Percentiles rank a stretch among this genome's conserved stretches.
These are phyloP conservation scores for Corapipo altera DNA, from an alignment of 2,113 vertebrate species.

Conservation along the genomic window DNA sequence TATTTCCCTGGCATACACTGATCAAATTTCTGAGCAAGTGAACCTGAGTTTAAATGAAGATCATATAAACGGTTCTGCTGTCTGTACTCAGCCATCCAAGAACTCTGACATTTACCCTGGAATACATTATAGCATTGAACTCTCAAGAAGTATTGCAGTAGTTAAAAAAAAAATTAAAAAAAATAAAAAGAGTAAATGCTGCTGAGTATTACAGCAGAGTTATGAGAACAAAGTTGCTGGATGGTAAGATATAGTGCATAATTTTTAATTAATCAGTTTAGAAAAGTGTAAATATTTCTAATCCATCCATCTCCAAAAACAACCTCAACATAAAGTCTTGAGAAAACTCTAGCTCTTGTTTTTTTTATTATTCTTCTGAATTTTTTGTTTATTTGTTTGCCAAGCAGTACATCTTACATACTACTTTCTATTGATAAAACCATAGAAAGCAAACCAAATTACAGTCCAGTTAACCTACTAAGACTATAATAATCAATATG, in stretches of 20 bases:
- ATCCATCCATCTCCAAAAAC: not conserved
- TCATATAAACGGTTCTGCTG: not conserved
- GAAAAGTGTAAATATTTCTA: not conserved
- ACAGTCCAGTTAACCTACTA: not conserved
- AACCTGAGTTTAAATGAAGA: not conserved
- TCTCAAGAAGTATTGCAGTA: not conserved
- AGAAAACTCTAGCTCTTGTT: not conserved
- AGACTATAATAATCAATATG: not conserved
- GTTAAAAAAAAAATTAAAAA: not conserved
- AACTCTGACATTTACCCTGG: not conserved
- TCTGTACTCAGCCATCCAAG: not conserved
- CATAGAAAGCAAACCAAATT: not conserved
- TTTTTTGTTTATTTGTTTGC: not conserved
- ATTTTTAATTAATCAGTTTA: not conserved
- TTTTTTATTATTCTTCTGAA: not conserved
- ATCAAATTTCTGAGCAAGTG: not conserved
- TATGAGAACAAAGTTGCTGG: not conserved
- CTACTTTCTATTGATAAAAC: not conserved
- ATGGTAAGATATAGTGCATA: rapidly evolving
- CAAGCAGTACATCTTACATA: not conserved
- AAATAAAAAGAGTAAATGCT: not conserved
- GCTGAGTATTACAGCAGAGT: not conserved
- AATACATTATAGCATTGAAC: not conserved
- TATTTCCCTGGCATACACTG: rapidly evolving
- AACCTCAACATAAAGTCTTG: not conserved